Base-by-base conservation (phyloP, 2,113 vertebrate species). In the Bubo scandiacus region DNA sequence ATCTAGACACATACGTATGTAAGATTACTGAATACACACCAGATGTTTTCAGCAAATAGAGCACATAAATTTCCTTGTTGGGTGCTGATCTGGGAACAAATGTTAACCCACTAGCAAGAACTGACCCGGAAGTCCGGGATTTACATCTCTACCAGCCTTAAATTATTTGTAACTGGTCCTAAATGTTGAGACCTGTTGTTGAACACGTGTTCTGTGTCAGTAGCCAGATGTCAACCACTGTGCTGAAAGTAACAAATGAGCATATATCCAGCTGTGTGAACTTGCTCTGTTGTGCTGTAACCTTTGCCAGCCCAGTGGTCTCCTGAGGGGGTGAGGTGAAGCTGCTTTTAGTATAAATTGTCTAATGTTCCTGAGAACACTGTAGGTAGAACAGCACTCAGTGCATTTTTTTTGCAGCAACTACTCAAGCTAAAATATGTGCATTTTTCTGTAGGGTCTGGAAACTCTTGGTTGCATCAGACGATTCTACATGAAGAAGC, bases 391-490 rank as follows among this genome's bases (percentile, higher is more conserved):
- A n/a, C 10, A 65, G 30, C 25, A 17, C 12, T 74, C 13, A 12
- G 17, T 11, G 15, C 5, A 0, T 9, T 15, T 36, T 18, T 22
- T 34, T 32, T 40, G 0, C 29, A 6, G 9, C 58, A 80, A 42
- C 25, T 38, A 40, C 16, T 74, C 22, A 29, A 51, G 55, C 70
- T 73, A 32, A 93, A 86, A 32, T 11, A 19, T 2, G 4, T 89
- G 8, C 22, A 8, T 51, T 90, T 71, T 81, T 54, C 75, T 47
- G 3, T 97, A 99, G 99, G 98, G 98, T 4, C 98, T 99, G 26
- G 94, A 99, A 20, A 94, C 97, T 5, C 94, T 99, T 2, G 99
- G 99, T 58, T 99, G 99, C 68, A 97, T 99, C 77, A 98, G 52
- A 6, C 98, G 95, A 88, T 98, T 97, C 65, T 96, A 96, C 61